Evolutionary conservation across 2,797 vertebrate genomes (phyloP).

Genomic region (Falco cherrug): DNA sequence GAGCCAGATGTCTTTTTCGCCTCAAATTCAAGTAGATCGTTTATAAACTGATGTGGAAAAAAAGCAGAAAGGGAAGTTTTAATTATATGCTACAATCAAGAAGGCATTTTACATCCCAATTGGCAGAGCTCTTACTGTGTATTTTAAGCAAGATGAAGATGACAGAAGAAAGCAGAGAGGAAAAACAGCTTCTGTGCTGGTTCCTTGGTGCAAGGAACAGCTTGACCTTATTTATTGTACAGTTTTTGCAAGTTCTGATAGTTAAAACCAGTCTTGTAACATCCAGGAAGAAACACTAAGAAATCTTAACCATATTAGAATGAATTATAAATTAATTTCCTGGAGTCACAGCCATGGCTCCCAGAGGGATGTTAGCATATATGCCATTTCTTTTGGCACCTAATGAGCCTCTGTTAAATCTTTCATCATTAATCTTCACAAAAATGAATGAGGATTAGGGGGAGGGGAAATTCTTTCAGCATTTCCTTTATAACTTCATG

Average conservation of each 20-base stretch:
- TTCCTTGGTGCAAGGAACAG: conserved; percentile 33
- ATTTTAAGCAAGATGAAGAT: conserved; percentile 69
- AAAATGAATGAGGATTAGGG: conserved; percentile 20
- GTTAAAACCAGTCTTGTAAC: conserved; percentile 2
- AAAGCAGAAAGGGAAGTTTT: conserved; percentile 58
- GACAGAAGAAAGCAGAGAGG: conserved; percentile 23
- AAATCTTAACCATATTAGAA: conserved; percentile 2
- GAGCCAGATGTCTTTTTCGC: conserved; percentile 52
- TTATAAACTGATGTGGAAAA: conserved; percentile 58
- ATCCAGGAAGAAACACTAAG: conserved; percentile 23
- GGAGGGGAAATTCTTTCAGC: not conserved
- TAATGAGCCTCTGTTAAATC: conserved; percentile 39
- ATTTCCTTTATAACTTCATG: conserved; percentile 22
- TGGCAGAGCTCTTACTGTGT: conserved; percentile 54
- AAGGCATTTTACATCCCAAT: conserved; percentile 58
- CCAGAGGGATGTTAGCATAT: conserved; percentile 52
- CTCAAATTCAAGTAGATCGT: conserved; percentile 51
- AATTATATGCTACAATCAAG: conserved; percentile 71
- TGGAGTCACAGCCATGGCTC: conserved; percentile 23
- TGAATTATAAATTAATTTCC: conserved; percentile 62
- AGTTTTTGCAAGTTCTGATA: conserved; percentile 40
- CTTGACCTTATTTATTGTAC: conserved; percentile 58
- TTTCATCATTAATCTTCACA: conserved; percentile 55
- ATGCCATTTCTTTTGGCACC: conserved; percentile 48
- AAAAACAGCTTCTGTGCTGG: not conserved